These are phyloP conservation scores for Amphipyra berbera DNA, from an alignment of 2,888 invertebrate species.

Conservation along the genomic window DNA sequence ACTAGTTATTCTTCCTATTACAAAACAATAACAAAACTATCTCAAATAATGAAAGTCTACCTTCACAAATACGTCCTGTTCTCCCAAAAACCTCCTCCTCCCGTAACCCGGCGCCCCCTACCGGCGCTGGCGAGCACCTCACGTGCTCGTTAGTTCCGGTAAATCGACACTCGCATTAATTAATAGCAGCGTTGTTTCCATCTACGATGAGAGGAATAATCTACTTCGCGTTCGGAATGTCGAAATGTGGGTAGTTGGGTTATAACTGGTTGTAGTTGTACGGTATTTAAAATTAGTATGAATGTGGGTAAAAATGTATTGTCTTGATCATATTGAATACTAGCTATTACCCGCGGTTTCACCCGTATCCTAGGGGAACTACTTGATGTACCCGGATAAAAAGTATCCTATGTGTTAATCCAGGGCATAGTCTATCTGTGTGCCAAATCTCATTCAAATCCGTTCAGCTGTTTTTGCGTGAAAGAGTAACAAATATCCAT, in stretches of 20 bases:
- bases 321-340: no score
- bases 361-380: no score
- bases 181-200: constrained; percentile 42
- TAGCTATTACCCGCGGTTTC: no score
- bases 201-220: constrained; percentile 38
- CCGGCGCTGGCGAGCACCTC: constrained; percentile 18
- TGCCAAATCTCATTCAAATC: no score
- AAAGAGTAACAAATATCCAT: no score
- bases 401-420: no score
- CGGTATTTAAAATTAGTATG: constrained; percentile 12
- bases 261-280: constrained; percentile 22
- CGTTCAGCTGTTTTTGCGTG: no score
- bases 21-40: no score
- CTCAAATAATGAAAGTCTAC: not conserved
- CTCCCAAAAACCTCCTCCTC: no score
- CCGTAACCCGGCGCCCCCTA: not conserved
- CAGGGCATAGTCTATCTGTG: no score
- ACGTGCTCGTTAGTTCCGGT: constrained; percentile 51
- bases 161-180: constrained; percentile 55
- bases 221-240: constrained; percentile 21
- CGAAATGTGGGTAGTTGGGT: constrained; percentile 23
- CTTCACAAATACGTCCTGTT: not conserved
- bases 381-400: no score
- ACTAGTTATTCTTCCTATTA: no score
- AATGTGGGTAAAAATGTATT: constrained; percentile 8